These are phyloP conservation scores for Alloplasta piceator DNA, from an alignment of 2,888 invertebrate genomes.

Conservation along the genomic window DNA sequence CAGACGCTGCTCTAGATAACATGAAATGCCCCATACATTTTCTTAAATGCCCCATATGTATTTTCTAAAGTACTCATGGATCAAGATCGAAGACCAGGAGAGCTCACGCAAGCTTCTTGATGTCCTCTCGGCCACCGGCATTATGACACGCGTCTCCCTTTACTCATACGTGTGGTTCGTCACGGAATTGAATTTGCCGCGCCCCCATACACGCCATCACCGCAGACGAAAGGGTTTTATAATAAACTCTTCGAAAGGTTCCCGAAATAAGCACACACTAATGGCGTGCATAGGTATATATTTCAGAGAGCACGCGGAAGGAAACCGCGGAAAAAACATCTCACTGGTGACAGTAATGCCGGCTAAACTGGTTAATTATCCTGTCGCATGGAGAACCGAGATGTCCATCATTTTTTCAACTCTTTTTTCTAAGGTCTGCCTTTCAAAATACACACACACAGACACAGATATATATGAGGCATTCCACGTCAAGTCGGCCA, in stretches of 20 bases:
- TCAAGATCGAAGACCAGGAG: no score
- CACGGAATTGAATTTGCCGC: slow-evolving; percentile 16
- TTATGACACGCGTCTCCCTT: slow-evolving; percentile 54
- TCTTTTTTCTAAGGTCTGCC: slow-evolving; percentile 5
- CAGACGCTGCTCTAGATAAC: no score
- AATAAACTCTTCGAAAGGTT: slow-evolving; percentile 31
- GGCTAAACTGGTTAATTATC: slow-evolving; percentile 67
- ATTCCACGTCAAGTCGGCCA: no score
- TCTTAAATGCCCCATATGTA: no score
- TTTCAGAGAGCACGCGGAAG: slow-evolving; percentile 44
- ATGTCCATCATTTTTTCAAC: slow-evolving; percentile 52
- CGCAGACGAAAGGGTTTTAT: slow-evolving; percentile 47
- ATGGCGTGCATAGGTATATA: not conserved
- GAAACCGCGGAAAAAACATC: slow-evolving; percentile 5
- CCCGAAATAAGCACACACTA: slow-evolving; percentile 54
- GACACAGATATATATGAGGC: no score
- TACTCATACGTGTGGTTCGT: slow-evolving; percentile 3
- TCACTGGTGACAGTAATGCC: slow-evolving; percentile 61
- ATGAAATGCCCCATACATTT: no score
- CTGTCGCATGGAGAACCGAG: slow-evolving; percentile 47
- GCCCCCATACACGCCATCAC: slow-evolving; percentile 12
- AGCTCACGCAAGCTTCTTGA: not conserved
- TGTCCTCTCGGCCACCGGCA: slow-evolving; percentile 35
- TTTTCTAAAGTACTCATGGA: no score
- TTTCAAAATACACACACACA: no score